These are phyloP conservation scores for Rhabdomys pumilio DNA, from an alignment of 2,797 vertebrate species.

Conservation along the genomic window DNA sequence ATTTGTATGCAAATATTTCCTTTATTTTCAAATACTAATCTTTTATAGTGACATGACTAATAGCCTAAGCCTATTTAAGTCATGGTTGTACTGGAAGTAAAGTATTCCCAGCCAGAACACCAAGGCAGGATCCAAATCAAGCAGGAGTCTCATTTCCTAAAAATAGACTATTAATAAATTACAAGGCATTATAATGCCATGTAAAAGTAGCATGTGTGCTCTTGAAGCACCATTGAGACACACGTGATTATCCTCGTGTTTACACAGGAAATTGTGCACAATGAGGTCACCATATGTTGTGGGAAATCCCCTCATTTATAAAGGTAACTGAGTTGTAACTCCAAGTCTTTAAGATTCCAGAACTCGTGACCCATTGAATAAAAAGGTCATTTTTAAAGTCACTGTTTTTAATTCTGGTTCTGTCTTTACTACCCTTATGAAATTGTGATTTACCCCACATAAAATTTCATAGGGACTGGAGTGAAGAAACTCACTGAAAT, in stretches of 20 bases:
- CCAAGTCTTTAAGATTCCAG: neutral
- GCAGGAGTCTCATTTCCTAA: neutral
- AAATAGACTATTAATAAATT: constrained; percentile 13
- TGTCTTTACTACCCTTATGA: neutral
- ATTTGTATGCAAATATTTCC: neutral
- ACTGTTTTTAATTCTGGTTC: neutral
- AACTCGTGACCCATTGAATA: neutral
- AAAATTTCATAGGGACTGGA: constrained; percentile 23
- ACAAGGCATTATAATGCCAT: neutral
- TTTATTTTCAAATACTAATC: neutral
- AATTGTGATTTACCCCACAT: neutral
- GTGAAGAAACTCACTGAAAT: neutral
- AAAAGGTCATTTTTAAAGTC: neutral
- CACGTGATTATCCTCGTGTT: neutral
- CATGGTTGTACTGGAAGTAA: neutral
- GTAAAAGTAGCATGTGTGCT: neutral
- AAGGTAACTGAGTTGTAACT: neutral
- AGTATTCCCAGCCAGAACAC: neutral
- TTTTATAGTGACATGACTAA: neutral
- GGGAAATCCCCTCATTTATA: neutral
- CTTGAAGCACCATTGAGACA: neutral
- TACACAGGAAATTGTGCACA: neutral
- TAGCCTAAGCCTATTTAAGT: neutral
- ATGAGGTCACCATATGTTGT: neutral
- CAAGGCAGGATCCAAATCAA: neutral